Percentiles rank a stretch among this genome's conserved stretches.
These are phyloP conservation scores for Agrochola circellaris DNA, from an alignment of 2,888 invertebrate genomes.

Conservation along the genomic window DNA sequence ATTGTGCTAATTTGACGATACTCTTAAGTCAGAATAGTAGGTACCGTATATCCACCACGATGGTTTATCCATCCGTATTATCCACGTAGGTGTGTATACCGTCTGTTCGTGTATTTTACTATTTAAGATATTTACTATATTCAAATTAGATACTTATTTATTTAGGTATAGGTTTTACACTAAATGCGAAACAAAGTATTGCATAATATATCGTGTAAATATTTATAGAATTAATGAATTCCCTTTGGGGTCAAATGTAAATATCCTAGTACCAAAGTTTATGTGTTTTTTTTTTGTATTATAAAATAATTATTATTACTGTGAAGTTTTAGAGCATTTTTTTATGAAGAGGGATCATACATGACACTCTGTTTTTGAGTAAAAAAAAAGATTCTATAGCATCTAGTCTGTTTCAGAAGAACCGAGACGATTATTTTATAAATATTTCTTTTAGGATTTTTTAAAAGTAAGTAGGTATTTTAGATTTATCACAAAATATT, in stretches of 20 bases:
- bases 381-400: slow-evolving; percentile 58
- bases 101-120: slow-evolving; percentile 5
- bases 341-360: slow-evolving; percentile 55
- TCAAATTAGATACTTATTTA: slow-evolving; percentile 56
- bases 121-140: slow-evolving; percentile 8
- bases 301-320: slow-evolving; percentile 65
- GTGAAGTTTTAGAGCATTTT: slow-evolving; percentile 68
- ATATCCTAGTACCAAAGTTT: slow-evolving; percentile 81
- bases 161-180: slow-evolving; percentile 60
- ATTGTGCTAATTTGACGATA: not conserved
- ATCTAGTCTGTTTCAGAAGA: slow-evolving; percentile 61
- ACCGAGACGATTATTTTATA: slow-evolving; percentile 20
- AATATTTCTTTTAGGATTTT: slow-evolving; percentile 22
- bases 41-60: not conserved
- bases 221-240: slow-evolving; percentile 47
- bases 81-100: too few species aligned
- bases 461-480: slow-evolving; percentile 26
- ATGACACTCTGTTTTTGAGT: slow-evolving; percentile 58
- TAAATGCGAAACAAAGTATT: slow-evolving; percentile 72
- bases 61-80: too few species aligned
- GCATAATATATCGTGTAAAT: slow-evolving; percentile 74
- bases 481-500: slow-evolving; percentile 49
- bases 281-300: slow-evolving; percentile 63
- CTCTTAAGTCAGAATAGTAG: not conserved
- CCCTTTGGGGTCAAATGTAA: slow-evolving; percentile 70